Evolutionary conservation across 2,113 vertebrate species (phyloP).

Genomic region (Symphodus melops): DNA sequence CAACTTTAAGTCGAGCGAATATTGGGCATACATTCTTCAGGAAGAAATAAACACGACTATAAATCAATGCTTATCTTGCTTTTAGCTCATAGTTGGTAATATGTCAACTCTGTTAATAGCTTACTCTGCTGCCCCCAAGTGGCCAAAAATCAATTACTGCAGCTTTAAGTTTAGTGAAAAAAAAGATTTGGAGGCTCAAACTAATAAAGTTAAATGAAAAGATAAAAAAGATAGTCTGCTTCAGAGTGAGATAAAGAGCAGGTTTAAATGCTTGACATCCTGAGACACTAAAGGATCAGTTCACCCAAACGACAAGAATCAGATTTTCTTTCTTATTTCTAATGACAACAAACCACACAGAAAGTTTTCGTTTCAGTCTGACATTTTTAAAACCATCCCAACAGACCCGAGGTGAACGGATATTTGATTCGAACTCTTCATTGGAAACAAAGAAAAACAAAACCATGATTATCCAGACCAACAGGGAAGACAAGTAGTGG

Average conservation of each 20-base stretch:
- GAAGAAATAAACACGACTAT: not conserved
- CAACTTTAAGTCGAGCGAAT: not conserved
- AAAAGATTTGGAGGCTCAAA: not conserved
- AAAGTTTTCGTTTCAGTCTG: constrained; percentile 25
- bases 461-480: not conserved
- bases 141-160: constrained; percentile 5
- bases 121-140: constrained; percentile 2
- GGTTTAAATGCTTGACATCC: constrained; percentile 42
- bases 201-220: not conserved
- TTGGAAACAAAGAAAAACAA: too few species aligned
- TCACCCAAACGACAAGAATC: constrained; percentile 29
- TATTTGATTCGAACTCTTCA: not conserved
- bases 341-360: not conserved
- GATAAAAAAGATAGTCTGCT: constrained; percentile 5
- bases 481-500: not conserved
- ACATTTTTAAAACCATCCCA: constrained; percentile 3
- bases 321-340: not conserved
- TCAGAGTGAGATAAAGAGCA: constrained; percentile 12
- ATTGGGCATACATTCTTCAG: not conserved
- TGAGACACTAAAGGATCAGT: constrained; percentile 30
- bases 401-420: not conserved
- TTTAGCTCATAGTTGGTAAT: not conserved
- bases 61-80: not conserved
- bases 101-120: not conserved
- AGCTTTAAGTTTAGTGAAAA: constrained; percentile 17